Evolutionary conservation across 2,888 invertebrate genomes (phyloP), one percentile per base, ranked within the genome.

Genomic region (Ochropleura leucogaster): DNA sequence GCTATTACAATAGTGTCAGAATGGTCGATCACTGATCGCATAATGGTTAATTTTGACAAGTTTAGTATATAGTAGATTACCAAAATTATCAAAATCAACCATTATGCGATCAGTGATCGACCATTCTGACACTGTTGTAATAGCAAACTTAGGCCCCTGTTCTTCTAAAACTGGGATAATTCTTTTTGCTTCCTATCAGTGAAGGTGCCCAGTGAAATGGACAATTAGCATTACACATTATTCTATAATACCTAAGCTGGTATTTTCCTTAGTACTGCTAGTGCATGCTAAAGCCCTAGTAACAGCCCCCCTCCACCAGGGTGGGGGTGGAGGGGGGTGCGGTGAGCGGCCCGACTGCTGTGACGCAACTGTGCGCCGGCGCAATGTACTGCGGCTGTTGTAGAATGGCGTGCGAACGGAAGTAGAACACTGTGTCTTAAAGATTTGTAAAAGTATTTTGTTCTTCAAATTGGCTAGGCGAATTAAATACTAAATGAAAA

Each of bases 311-410:
- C 88, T 53, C 80, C 71, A 68, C 83, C 80, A 79, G 70, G 77
- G 83, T 80, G 90, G 90, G 92, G 92, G 93, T 92, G 77, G 83
- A 79, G 90, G 90, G 93, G 92, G 93, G 93, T 91, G 94, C 88
- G 91, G 96, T 93, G 95, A 95, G 94, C 92, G 95, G 95, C 90
- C 83, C 79, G 88, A 84, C 86, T 82, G 86, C 83, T 87, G 90
- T 95, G 95, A 95, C 89, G 95, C 95, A 95, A 95, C 89, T 78
- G 79, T 85, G 90, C 86, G 88, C 90, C 86, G 76, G 90, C 92
- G 91, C 90, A 85, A 81, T 88, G 81, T 89, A 90, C 79, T 91
- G 30, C 9, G 30, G 3, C 0, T 40, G 55, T 0, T 0, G 64
- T 64, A 81, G 62, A 91, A 86, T 94, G 95, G 93, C 81, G 44